A percentile compares a stretch with the other conserved stretches of the same genome.
These are phyloP conservation scores for Pithys albifrons DNA, from an alignment of 2,113 vertebrate species.

Conservation along the genomic window DNA sequence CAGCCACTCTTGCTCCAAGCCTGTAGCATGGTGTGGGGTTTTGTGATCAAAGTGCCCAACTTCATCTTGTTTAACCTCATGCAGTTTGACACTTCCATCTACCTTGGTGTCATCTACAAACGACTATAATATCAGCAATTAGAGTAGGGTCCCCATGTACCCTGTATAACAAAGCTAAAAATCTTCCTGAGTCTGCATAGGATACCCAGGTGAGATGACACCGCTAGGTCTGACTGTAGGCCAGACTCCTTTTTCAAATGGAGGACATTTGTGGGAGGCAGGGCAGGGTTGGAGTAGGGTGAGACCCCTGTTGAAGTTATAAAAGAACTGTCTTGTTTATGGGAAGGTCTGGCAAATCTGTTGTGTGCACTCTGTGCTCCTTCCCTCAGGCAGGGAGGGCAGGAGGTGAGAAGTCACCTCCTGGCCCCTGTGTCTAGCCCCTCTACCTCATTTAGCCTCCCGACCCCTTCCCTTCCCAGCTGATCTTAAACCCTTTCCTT, in stretches of 20 bases:
- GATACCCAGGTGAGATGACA: not conserved
- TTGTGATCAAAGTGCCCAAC: not conserved
- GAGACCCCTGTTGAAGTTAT: not conserved
- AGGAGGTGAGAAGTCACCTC: not conserved
- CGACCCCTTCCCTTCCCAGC: fast-evolving
- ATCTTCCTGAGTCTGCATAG: not conserved
- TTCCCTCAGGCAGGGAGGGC: not conserved
- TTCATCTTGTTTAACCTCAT: not conserved
- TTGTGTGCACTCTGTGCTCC: fast-evolving
- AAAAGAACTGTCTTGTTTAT: not conserved
- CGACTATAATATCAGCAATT: not conserved
- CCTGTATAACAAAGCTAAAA: not conserved
- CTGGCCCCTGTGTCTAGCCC: fast-evolving
- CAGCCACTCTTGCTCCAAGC: not conserved
- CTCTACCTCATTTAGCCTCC: not conserved
- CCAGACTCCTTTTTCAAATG: not conserved
- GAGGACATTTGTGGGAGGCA: not conserved
- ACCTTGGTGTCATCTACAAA: not conserved
- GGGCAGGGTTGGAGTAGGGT: not conserved
- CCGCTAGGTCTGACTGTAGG: not conserved
- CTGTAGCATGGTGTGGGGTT: fast-evolving
- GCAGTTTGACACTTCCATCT: not conserved
- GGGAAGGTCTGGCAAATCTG: not conserved
- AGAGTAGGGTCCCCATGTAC: not conserved
- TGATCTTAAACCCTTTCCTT: not conserved